Conservation (phyloP, 2,113 vertebrate genomes). For the Lepus europaeus region DNA sequence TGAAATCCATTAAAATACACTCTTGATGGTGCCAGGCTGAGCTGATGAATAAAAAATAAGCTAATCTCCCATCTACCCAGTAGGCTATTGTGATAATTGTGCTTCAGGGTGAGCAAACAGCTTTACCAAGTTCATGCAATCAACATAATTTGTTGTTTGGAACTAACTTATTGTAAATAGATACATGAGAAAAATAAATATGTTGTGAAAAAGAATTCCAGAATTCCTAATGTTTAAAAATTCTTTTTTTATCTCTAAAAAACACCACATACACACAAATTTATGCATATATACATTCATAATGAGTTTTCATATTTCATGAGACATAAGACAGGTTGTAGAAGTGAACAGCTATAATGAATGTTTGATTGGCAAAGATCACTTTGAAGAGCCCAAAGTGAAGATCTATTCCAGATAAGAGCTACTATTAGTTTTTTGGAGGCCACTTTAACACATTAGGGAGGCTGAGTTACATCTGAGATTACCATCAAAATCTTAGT, state of each 20-base stretch:
- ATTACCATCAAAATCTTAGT: not conserved
- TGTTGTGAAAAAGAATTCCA: not conserved
- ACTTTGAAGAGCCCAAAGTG: not conserved
- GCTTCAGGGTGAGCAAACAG: not conserved
- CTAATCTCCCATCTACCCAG: constrained; percentile 40
- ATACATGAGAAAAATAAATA: not conserved
- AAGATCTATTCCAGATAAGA: not conserved
- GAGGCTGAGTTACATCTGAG: not conserved
- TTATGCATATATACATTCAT: not conserved
- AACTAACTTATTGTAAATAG: not conserved
- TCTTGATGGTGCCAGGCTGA: not conserved
- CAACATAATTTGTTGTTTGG: constrained; percentile 16
- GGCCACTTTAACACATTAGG: not conserved
- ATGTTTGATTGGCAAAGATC: not conserved
- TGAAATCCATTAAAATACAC: constrained; percentile 44
- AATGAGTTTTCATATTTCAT: not conserved
- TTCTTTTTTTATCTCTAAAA: no score
- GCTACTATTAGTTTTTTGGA: not conserved
- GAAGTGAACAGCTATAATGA: not conserved
- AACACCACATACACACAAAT: not conserved
- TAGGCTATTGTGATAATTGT: not conserved
- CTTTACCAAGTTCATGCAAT: not conserved
- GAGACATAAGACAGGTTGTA: not conserved
- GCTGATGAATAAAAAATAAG: constrained; percentile 60
- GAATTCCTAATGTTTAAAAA: not conserved